Conservation (phyloP, 2,113 vertebrate species). For the Bothrops jararaca region DNA sequence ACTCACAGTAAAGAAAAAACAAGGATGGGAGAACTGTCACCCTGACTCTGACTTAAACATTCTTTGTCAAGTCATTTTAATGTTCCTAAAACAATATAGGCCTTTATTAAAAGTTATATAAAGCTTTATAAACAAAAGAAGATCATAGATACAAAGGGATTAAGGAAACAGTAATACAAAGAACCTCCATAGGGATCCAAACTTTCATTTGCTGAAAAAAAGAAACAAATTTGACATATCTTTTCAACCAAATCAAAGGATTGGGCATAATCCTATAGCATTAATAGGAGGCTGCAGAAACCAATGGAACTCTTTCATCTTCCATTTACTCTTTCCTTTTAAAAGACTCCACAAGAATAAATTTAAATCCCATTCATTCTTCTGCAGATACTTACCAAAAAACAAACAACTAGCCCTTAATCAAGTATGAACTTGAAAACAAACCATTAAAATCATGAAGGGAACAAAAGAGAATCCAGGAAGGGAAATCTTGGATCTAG, state of each 20-base stretch:
- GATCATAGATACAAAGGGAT: background rate
- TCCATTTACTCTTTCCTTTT: background rate
- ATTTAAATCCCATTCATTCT: background rate
- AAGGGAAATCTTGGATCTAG: background rate
- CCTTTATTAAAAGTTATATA: background rate
- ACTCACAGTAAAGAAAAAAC: background rate
- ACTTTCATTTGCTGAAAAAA: background rate
- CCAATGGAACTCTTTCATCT: background rate
- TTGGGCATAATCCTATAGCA: background rate
- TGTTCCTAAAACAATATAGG: background rate
- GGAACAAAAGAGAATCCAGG: background rate
- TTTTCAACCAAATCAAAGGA: background rate
- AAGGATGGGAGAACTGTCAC: background rate
- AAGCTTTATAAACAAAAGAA: background rate
- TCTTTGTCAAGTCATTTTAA: background rate
- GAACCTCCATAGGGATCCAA: background rate
- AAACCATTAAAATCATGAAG: background rate
- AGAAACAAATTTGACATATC: background rate
- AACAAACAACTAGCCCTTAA: background rate
- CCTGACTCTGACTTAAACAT: background rate
- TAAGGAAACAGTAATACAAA: background rate
- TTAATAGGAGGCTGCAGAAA: constrained; percentile 27
- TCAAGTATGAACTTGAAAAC: background rate
- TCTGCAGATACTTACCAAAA: background rate
- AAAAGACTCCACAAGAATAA: background rate